A percentile compares a stretch with the other conserved stretches of the same genome.
phyloP scores from a whole-genome alignment of 2,797 vertebrate genomes.

The Karalla daura region DNA sequence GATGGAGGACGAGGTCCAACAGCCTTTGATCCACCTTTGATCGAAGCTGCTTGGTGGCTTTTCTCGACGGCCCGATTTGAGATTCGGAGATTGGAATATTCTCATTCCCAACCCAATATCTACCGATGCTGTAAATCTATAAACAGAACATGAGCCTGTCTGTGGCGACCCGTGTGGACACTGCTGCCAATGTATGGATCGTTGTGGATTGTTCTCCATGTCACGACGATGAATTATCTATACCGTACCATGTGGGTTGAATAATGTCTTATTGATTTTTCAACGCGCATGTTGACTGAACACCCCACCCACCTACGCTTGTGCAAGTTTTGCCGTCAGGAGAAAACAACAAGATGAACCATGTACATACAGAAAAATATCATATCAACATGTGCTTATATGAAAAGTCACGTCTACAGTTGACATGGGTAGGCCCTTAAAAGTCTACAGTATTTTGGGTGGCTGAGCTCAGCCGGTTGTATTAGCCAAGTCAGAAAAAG shows the following conservation, averaged over 20 bases:
- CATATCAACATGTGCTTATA: conserved; percentile 16
- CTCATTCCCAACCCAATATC: neutral
- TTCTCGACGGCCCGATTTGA: conserved; percentile 23
- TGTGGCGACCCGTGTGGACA: conserved; percentile 26
- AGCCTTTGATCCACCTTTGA: conserved; percentile 4
- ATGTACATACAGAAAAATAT: conserved; percentile 3
- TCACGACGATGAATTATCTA: conserved; percentile 20
- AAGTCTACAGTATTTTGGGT: too few species aligned
- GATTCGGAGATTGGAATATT: conserved; percentile 26
- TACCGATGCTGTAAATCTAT: conserved; percentile 29
- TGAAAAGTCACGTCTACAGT: neutral
- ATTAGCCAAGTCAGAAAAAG: neutral
- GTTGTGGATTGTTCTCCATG: neutral
- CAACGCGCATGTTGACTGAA: conserved; percentile 24
- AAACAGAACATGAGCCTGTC: conserved; percentile 31
- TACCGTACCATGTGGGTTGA: conserved; percentile 22
- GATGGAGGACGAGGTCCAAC: neutral
- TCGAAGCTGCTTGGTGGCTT: conserved; percentile 17
- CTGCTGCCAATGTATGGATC: conserved; percentile 15
- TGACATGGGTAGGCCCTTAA: too few species aligned
- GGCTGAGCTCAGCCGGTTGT: neutral
- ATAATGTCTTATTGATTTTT: conserved; percentile 66
- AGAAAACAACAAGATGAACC: conserved; percentile 18
- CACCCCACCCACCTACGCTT: conserved; percentile 18
- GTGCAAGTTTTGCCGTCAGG: neutral